phyloP scores from a whole-genome alignment of 2,888 invertebrate genomes.

The Phyllotreta cruciferae region DNA sequence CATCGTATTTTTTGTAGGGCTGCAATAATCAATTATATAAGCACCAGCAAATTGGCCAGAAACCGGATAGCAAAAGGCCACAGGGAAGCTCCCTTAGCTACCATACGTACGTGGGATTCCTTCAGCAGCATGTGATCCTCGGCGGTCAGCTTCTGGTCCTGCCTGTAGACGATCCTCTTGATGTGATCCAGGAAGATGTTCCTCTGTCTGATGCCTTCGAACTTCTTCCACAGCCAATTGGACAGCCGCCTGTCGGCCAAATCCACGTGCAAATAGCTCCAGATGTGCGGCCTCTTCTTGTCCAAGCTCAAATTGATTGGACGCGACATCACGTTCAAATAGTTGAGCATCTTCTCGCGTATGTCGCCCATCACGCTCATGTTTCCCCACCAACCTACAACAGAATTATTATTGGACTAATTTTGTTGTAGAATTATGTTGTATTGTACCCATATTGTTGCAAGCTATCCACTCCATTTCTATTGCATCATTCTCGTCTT shows the following conservation, averaged over 20 bases:
- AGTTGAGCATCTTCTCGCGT: conserved; percentile 91
- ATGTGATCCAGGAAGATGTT: conserved; percentile 72
- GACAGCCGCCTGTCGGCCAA: conserved; percentile 88
- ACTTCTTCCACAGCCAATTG: conserved; percentile 88
- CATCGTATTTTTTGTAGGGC: conserved; percentile 56
- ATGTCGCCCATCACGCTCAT: conserved; percentile 95
- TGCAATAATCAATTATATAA: conserved; percentile 10
- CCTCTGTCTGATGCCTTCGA: conserved; percentile 81
- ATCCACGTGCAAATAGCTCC: conserved; percentile 98
- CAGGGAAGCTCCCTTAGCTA: conserved; percentile 2
- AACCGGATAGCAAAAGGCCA: neutral
- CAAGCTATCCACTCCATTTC: conserved; percentile 98
- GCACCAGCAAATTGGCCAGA: no score
- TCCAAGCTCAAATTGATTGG: conserved; percentile 83
- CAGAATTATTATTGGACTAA: conserved; percentile 1
- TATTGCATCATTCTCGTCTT: conserved; percentile 77
- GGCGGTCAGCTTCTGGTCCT: conserved; percentile 44
- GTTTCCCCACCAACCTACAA: conserved; percentile 89
- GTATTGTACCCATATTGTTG: conserved; percentile 77
- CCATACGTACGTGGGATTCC: conserved; percentile 47
- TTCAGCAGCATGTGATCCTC: conserved; percentile 47
- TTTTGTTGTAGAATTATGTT: no score
- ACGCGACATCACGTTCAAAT: conserved; percentile 94
- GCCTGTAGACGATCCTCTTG: conserved; percentile 60
- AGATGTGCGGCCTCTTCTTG: conserved; percentile 78